Evolutionary conservation across 1,140 invertebrate genomes (phyloP).

Genomic region (Rhynchophorus ferrugineus): DNA sequence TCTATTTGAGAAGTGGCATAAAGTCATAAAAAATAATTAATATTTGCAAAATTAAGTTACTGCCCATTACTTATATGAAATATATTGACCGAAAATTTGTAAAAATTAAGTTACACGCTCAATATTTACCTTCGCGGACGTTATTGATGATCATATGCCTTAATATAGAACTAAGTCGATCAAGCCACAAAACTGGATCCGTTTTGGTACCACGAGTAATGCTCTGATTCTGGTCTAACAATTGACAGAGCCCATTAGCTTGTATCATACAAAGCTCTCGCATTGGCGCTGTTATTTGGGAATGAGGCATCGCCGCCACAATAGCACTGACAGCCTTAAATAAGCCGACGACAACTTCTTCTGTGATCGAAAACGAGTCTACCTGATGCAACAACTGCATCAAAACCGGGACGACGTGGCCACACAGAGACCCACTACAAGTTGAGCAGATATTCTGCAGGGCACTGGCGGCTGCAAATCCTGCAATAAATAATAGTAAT

Average conservation of each 20-base stretch:
- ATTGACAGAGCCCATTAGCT: slow-evolving; percentile 55
- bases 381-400: slow-evolving; percentile 71
- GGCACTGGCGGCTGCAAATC: slow-evolving; percentile 68
- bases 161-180: slow-evolving; percentile 85
- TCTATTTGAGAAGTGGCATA: too few species aligned
- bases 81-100: too few species aligned
- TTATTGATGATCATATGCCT: slow-evolving; percentile 52
- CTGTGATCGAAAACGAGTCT: slow-evolving; percentile 71
- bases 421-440: slow-evolving; percentile 71
- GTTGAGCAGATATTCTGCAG: slow-evolving; percentile 67
- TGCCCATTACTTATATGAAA: too few species aligned
- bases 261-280: slow-evolving; percentile 73
- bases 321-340: slow-evolving; percentile 43
- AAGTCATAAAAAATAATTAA: too few species aligned
- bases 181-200: slow-evolving; percentile 90
- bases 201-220: slow-evolving; percentile 45
- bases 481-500: slow-evolving; percentile 36
- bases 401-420: slow-evolving; percentile 76
- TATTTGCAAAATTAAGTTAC: too few species aligned
- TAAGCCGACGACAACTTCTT: slow-evolving; percentile 73
- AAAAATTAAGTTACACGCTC: too few species aligned
- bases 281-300: slow-evolving; percentile 62
- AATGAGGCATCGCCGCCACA: slow-evolving; percentile 47
- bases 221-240: slow-evolving; percentile 46
- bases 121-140: slow-evolving; percentile 28